A percentile compares a stretch with the other conserved stretches of the same genome.
Conservation (phyloP, 2,888 invertebrate genomes). For the Himalopsyche japonica region DNA sequence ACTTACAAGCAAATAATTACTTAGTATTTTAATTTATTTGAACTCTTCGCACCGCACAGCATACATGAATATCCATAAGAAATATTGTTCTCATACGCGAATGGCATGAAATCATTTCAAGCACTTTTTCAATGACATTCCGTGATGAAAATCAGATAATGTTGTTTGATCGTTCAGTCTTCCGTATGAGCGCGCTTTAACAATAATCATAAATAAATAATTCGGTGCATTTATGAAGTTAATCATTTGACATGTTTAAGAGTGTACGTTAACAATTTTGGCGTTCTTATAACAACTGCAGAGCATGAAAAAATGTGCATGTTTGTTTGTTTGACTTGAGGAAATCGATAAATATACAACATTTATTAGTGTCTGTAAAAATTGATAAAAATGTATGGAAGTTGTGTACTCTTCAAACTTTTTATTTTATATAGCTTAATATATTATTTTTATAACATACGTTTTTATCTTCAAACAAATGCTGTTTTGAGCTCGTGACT, state of each 20-base stretch:
- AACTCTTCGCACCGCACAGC: background rate
- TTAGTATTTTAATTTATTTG: conserved; percentile 15
- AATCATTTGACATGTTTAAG: background rate
- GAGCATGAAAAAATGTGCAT: no score
- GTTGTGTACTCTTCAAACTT: no score
- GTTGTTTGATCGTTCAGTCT: background rate
- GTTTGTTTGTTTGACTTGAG: no score
- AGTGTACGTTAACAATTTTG: no score
- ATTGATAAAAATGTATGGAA: no score
- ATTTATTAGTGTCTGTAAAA: no score
- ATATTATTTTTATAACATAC: no score
- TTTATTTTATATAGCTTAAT: no score
- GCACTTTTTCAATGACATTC: background rate
- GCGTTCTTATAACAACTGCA: no score
- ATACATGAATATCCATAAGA: background rate
- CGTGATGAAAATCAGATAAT: background rate
- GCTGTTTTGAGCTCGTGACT: no score
- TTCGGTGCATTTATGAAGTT: background rate
- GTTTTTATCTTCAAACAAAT: no score
- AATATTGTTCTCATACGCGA: background rate
- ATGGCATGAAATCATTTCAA: background rate
- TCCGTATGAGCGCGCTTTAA: background rate
- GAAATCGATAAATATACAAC: no score
- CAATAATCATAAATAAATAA: background rate
- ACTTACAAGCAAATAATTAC: conserved; percentile 27